Percentiles rank a stretch among this genome's conserved stretches.
phyloP scores from a whole-genome alignment of 2,113 vertebrate genomes.

The Amia ocellicauda region DNA sequence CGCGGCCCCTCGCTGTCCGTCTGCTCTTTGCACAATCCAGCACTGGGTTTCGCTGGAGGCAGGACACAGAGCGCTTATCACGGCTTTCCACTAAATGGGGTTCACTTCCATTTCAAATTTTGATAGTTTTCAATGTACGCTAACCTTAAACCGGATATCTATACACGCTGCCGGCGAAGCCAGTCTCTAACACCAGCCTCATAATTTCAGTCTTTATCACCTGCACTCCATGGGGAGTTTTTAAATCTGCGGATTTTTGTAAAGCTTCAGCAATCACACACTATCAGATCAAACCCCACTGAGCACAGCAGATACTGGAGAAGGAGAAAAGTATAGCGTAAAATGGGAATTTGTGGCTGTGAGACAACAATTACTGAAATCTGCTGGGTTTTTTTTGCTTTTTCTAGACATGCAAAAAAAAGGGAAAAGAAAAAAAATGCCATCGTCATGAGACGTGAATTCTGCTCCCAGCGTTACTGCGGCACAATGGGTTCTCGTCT shows the following conservation, averaged over 20 bases:
- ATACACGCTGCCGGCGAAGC: neutral
- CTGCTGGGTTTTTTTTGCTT: neutral
- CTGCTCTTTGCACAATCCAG: neutral
- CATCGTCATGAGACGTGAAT: neutral
- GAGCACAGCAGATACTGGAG: constrained; percentile 20
- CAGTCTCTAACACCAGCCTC: constrained; percentile 6
- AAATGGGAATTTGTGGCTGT: constrained; percentile 38
- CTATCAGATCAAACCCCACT: constrained; percentile 35
- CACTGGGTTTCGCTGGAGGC: neutral
- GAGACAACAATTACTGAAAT: constrained; percentile 34
- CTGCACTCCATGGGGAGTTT: constrained; percentile 28
- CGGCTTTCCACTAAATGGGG: neutral
- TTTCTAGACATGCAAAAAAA: constrained; percentile 12
- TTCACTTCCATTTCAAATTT: constrained; percentile 3
- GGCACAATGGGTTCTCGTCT: neutral
- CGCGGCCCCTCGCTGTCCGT: neutral
- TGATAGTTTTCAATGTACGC: neutral
- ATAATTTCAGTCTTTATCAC: constrained; percentile 40
- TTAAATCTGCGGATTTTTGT: constrained; percentile 35
- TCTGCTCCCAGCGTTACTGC: neutral
- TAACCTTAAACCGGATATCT: neutral
- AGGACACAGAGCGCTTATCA: neutral
- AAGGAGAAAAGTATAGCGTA: constrained; percentile 6
- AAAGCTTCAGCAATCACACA: constrained; percentile 35
- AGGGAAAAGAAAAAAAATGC: neutral